phyloP scores from a whole-genome alignment of 1,140 invertebrate species.

The Gerris buenoi region DNA sequence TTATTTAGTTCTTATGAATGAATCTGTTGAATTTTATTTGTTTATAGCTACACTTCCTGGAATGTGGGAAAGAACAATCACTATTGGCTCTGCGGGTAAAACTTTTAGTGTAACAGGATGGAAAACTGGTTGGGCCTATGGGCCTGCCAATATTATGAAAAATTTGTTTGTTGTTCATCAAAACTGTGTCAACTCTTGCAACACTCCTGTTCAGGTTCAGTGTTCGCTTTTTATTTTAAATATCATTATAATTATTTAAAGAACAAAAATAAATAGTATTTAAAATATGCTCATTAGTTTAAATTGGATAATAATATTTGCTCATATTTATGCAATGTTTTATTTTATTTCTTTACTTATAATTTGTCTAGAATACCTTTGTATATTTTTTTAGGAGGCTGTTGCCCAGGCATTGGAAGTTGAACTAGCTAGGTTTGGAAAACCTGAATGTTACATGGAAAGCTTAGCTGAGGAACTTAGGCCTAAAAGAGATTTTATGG shows the following conservation, averaged over 20 bases:
- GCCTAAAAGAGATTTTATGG: conserved; percentile 74
- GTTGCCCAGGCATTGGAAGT: conserved; percentile 76
- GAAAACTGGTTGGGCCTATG: conserved; percentile 96
- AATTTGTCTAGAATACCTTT: no score
- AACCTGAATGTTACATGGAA: conserved; percentile 72
- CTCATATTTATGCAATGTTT: no score
- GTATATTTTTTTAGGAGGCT: conserved; percentile 62
- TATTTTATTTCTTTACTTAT: neutral
- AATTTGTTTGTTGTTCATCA: conserved; percentile 83
- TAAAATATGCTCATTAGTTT: neutral
- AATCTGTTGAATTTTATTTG: conserved; percentile 4
- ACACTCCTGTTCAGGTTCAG: conserved; percentile 60
- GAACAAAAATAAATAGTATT: conserved; percentile 1
- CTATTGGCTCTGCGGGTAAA: conserved; percentile 93
- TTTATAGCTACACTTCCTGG: conserved; percentile 70
- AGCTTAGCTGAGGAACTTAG: conserved; percentile 60
- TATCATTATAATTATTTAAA: no score
- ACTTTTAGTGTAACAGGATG: conserved; percentile 95
- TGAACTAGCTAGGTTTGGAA: conserved; percentile 54
- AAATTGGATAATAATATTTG: no score
- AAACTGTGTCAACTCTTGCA: conserved; percentile 81
- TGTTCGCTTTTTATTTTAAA: no score
- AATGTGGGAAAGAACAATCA: conserved; percentile 97
- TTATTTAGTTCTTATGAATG: neutral
- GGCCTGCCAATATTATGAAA: conserved; percentile 57